A percentile compares a stretch with the other conserved stretches of the same genome.
Evolutionary conservation across 53 echinoderm and acorn worm genomes (phyloP).

Genomic region (Apostichopus leukothele): DNA sequence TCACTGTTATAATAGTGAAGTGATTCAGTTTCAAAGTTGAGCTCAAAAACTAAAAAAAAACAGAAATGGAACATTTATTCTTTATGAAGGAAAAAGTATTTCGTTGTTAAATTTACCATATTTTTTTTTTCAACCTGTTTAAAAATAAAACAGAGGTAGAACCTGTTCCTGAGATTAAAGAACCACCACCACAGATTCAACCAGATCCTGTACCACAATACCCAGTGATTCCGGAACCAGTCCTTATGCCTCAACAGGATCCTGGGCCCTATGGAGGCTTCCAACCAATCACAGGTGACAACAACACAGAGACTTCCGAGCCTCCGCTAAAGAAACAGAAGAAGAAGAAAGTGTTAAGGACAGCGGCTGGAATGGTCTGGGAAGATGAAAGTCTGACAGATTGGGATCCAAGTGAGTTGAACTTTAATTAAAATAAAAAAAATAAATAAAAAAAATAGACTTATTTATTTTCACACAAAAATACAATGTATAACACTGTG

Average conservation of each 20-base stretch:
- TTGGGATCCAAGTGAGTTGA: constrained; percentile 86
- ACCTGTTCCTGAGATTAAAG: background rate
- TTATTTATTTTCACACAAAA: no score
- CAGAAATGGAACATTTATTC: no score
- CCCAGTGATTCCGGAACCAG: background rate
- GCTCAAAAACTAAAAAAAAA: no score
- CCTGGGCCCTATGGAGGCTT: background rate
- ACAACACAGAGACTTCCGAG: constrained; percentile 33
- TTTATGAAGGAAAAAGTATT: no score
- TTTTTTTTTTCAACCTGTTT: background rate
- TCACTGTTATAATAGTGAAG: no score
- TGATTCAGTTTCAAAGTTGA: no score
- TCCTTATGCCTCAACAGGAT: background rate
- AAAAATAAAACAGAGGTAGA: background rate
- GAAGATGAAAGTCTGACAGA: constrained; percentile 90
- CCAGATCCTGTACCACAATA: background rate
- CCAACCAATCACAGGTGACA: constrained; percentile 6
- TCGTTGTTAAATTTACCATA: no score
- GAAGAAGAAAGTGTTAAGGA: constrained; percentile 83
- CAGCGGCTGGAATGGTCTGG: constrained; percentile 83
- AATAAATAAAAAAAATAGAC: no score
- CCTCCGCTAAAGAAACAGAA: constrained; percentile 69
- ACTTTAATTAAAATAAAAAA: background rate
- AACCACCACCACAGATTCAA: background rate
- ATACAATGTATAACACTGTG: no score